phyloP scores from a whole-genome alignment of 2,797 vertebrate genomes.

The Neomorphus geoffroyi region DNA sequence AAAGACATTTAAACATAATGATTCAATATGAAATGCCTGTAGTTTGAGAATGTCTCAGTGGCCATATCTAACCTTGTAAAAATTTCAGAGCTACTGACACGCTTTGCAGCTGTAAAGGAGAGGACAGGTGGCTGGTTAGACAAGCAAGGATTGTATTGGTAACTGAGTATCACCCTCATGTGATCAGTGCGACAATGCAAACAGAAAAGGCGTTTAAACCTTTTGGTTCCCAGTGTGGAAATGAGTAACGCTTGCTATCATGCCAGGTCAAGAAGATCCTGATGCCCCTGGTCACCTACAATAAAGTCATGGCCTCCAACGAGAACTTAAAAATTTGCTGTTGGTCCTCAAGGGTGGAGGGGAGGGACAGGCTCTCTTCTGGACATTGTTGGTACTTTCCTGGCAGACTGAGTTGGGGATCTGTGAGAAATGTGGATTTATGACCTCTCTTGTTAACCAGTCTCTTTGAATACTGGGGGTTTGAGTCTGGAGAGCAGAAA shows the following conservation, averaged over 20 bases:
- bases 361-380: background rate
- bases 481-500: background rate
- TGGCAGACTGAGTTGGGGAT: background rate
- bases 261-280: background rate
- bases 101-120: background rate
- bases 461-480: background rate
- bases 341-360: fast-evolving
- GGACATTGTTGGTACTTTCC: fast-evolving
- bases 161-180: background rate
- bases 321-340: background rate
- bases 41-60: background rate
- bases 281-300: fast-evolving
- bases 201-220: background rate
- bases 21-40: constrained; percentile 13
- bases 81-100: background rate
- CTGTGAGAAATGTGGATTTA: background rate
- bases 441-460: background rate
- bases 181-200: background rate
- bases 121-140: background rate
- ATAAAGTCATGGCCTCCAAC: background rate
- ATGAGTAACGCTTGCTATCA: background rate
- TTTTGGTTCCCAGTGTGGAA: background rate
- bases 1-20: constrained; percentile 3
- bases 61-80: background rate
- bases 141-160: background rate